Conservation (phyloP, 2,797 vertebrate species). For the Saxicola maurus region DNA sequence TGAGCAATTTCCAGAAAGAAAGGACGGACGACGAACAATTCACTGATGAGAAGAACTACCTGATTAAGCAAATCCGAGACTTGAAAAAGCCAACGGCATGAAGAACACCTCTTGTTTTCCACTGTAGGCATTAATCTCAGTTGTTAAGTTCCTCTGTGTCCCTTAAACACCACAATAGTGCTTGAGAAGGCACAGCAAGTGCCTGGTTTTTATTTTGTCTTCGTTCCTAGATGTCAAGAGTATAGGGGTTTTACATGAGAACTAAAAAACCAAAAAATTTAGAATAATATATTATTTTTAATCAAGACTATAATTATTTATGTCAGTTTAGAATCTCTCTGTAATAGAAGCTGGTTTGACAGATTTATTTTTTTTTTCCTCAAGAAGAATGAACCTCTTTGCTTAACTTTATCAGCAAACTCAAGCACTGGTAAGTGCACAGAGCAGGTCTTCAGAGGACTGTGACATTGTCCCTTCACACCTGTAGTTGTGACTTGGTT, state of each 20-base stretch:
- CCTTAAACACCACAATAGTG: constrained; percentile 31
- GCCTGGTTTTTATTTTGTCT: constrained; percentile 58
- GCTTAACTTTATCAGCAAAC: neutral
- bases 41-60: constrained; percentile 94
- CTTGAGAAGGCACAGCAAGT: constrained; percentile 58
- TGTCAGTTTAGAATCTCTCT: constrained; percentile 52
- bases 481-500: constrained; percentile 4
- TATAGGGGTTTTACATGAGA: constrained; percentile 64
- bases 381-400: neutral
- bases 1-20: constrained; percentile 96
- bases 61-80: constrained; percentile 97
- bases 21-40: constrained; percentile 94
- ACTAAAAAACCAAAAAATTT: constrained; percentile 49
- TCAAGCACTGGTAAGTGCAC: neutral
- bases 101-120: neutral
- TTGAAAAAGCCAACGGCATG: constrained; percentile 89
- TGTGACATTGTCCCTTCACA: neutral
- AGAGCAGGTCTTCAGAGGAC: neutral
- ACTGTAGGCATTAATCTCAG: neutral
- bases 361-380: constrained; percentile 4
- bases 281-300: constrained; percentile 72
- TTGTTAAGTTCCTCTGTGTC: constrained; percentile 31
- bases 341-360: constrained; percentile 11
- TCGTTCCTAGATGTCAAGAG: constrained; percentile 61
- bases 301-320: constrained; percentile 67